phyloP scores from a whole-genome alignment of 2,113 vertebrate genomes.

The Zapus hudsonius region DNA sequence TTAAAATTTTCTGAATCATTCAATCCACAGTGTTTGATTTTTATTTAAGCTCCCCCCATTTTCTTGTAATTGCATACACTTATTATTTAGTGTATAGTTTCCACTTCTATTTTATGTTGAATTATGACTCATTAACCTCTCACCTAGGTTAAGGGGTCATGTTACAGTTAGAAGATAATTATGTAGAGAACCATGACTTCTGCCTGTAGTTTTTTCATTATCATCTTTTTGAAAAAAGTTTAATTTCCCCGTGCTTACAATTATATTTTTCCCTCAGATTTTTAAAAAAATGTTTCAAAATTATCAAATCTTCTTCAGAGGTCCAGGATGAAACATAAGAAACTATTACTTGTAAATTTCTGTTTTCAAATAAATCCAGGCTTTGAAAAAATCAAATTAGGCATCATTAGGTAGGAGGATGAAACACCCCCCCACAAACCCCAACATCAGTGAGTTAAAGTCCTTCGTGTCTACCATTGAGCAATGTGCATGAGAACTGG shows the following conservation, averaged over 20 bases:
- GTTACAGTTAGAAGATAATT: no score
- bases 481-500: neutral
- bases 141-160: neutral
- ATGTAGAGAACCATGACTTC: neutral
- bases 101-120: neutral
- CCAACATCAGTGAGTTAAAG: neutral
- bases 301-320: neutral
- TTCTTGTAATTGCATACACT: neutral
- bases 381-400: neutral
- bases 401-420: neutral
- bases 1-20: neutral
- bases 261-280: neutral
- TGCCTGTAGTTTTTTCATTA: neutral
- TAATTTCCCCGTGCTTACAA: neutral
- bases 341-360: neutral
- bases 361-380: neutral
- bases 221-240: neutral
- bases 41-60: neutral
- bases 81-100: neutral
- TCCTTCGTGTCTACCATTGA: neutral
- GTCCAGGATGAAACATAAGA: neutral
- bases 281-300: neutral
- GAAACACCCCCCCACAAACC: no score
- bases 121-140: neutral
- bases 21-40: no score